Evolutionary conservation across 1,140 invertebrate species (phyloP), one percentile per base, ranked within the genome.

Genomic region (Drosophila varians): DNA sequence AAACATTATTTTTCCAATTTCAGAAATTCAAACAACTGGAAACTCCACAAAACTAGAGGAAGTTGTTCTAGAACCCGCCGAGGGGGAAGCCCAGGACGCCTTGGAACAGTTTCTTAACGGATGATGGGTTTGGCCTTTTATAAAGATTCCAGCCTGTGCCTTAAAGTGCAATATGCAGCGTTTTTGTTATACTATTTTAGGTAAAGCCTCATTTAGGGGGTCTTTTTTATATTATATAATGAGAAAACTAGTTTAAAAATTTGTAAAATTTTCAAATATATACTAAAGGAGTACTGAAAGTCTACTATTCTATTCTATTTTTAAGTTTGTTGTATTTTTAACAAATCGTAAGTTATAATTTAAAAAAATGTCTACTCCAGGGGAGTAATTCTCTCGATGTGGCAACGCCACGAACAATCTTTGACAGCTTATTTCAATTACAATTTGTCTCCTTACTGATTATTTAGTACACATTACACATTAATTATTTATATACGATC

Each of bases 91-190:
- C 2, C 91, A 92, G 19, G 90, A 92, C 53, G 93, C 92, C 47
- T 91, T 92, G 46, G 92, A 93, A 66, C 92, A 93, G 72, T 93
- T 93, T 87, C 77, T 93, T n/a, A 92, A 93, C 46, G 92, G 90
- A 52, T 92, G 56, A 89, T 7, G n/a, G 7, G 5, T 9, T 12
- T 11, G 3, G 3, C 11, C 21, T 16, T 19, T 9, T 14, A 8
- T 12, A 34, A 43, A 36, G 19, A 51, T 23, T 62, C 18, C 49
- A 7, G 23, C 47, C 52, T 51, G 69, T 73, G 69, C 69, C 69
- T 73, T 62, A 8, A 45, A 48, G 69, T 73, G 56, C 69, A 73
- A 73, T 73, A 45, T n/a, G 49, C 57, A 53, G 28, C n/a, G 36
- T 57, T 54, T 61, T 31, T 25, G 45, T 62, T 19, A 51, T 38